Evolutionary conservation across 1,140 invertebrate genomes (phyloP), one percentile per base, ranked within the genome.

Genomic region (Bombus fervidus): DNA sequence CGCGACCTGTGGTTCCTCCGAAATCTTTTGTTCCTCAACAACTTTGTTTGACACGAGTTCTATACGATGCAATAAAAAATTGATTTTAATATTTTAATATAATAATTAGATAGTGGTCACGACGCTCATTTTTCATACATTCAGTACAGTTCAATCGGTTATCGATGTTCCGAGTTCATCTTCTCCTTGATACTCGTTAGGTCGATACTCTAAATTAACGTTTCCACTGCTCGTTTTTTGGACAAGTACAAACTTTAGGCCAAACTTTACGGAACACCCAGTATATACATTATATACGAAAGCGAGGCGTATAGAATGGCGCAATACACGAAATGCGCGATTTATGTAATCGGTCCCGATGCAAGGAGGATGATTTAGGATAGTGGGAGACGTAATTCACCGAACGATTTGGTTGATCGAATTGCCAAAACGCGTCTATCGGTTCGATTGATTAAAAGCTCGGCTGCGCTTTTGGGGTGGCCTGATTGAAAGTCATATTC

Each of bases 361-460:
- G 41, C 41, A 34, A 62, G 39, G 34, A 31, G 81, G 59, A 89
- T 90, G 87, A 90, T 90, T 87, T 90, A 90, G 71, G 79, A 64
- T 71, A 64, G 39, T 34, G n/a, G 86, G 71, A 57, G 81, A 80
- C 87, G 88, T 88, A 92, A 92, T 93, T 87, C 90, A 79, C 91
- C 90, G 89, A 93, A 83, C 90, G 91, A 93, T 93, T 92, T 92
- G 91, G 86, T 92, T 91, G 91, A 93, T 93, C 92, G 89, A 92
- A 93, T 93, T 88, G 91, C 87, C 57, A 77, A 83, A 47, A 74
- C 73, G 79, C 39, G 80, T 86, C 76, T 85, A 93, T 93, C 91
- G 92, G 91, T 93, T 86, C 87, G 82, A 92, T 92, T 93, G 92
- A 93, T 93, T 93, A 93, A 93, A 93, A 92, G 89, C 76, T 68